Conservation (phyloP, 1,140 invertebrate genomes). For the Pseudachorutes palmiensis region DNA sequence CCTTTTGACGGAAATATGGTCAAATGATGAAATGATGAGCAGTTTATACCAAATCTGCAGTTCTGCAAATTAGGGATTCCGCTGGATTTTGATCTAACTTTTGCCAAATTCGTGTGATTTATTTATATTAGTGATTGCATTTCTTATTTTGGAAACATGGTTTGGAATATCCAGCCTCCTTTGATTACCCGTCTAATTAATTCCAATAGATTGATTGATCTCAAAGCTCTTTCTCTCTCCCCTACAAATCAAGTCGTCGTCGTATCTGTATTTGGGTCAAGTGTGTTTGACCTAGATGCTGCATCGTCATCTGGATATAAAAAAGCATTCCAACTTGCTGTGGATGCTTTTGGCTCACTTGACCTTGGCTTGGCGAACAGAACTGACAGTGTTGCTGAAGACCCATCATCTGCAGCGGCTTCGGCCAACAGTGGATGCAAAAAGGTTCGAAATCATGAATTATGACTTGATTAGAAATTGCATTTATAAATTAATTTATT, state of each 20-base stretch:
- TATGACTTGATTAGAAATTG: not conserved
- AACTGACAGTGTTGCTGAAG: not conserved
- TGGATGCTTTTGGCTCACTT: slow-evolving; percentile 30
- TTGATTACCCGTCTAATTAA: not conserved
- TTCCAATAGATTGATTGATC: not conserved
- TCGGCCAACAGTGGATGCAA: not conserved
- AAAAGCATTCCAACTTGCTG: slow-evolving; percentile 23
- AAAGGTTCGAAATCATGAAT: slow-evolving; percentile 3
- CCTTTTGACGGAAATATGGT: too few relatives aligned
- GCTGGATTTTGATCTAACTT: too few relatives aligned
- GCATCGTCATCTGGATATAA: slow-evolving; percentile 19
- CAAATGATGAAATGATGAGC: too few relatives aligned
- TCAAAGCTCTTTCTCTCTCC: not conserved
- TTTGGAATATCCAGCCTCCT: not conserved
- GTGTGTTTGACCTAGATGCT: not conserved
- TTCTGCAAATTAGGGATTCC: too few relatives aligned
- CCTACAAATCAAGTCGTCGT: slow-evolving; percentile 20
- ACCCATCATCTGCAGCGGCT: not conserved
- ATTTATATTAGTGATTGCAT: too few relatives aligned
- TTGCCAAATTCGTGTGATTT: too few relatives aligned
- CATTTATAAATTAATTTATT: not conserved
- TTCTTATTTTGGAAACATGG: too few relatives aligned
- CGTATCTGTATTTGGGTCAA: slow-evolving; percentile 28
- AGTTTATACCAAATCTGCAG: too few relatives aligned
- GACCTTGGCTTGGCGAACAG: not conserved